Evolutionary conservation across 2,797 vertebrate species (phyloP), one percentile per base, ranked within the genome.

Genomic region (Macroramphosus scolopax): DNA sequence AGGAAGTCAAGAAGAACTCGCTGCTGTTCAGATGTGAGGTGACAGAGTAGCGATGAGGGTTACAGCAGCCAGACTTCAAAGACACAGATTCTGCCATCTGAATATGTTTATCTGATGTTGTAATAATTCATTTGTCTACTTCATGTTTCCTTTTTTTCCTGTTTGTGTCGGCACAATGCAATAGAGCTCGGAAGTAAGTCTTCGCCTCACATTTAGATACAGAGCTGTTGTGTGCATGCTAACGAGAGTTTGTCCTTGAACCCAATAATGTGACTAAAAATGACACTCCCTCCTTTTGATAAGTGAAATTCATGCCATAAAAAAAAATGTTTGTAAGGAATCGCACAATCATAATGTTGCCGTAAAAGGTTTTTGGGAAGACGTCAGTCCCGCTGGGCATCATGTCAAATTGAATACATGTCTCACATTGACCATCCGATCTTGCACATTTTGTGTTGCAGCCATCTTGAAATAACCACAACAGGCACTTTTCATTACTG

Each of bases 141-240:
- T 93, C 96, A 92, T 96, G 93, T 94, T 96, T 92, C 93, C 91
- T 94, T 94, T 94, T 92, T 95, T 92, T 84, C 89, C 89, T 87
- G 82, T 95, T 93, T 94, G 91, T 94, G 86, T 91, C 91, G 25
- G 86, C 90, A 93, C 93, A 93, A 97, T 96, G 93, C 93, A 93
- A 95, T 98, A 99, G 97, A 98, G 97, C 96, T 92, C 96, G 97
- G 90, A 99, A 99, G 97, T 99, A 99, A 99, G 97, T 99, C 75
- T 92, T 92, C 93, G 87, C 89, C 89, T 92, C 87, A 88, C 90
- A 91, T 86, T 90, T 92, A 94, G 94, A 92, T 83, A 87, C 83
- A 87, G 92, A 91, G 72, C 88, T 92, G 91, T 91, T 85, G 90
- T 95, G 91, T 98, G 97, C 96, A 99, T 99, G 97, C 93, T 68